Evolutionary conservation across 2,113 vertebrate genomes (phyloP), one percentile per base, ranked within the genome.

Genomic region (Melanostigma gelatinosum): DNA sequence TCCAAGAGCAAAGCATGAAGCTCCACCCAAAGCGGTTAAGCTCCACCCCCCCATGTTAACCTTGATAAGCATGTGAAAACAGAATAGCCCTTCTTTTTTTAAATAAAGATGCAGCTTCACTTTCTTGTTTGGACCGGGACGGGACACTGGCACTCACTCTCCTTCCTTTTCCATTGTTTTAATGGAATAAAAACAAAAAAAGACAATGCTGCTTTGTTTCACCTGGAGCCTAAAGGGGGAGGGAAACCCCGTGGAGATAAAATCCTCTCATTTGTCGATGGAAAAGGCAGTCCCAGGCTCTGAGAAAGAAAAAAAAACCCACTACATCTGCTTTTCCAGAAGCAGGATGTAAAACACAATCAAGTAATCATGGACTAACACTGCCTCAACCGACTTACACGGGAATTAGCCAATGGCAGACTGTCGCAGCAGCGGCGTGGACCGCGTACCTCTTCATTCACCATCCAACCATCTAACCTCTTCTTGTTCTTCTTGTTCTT

Each of bases 351-450:
- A 70, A 65, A 73, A 89, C 66, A 79, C 84, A 77, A 84, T 88
- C 85, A 73, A 84, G 82, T 85, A 62, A 84, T 72, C 68, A 57
- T 67, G 64, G 85, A 88, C 73, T 88, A 88, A 90, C 84, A 90
- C 91, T 91, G 90, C 89, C 92, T 92, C 83, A 86, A 79, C 63
- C 83, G 82, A 92, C 80, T 58, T 79, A 85, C 85, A 75, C 66
- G 40, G 76, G 79, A 88, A 72, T 82, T 84, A 87, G 73, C 87
- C 89, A 87, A 79, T 66, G 72, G 72, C 77, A 68, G 79, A 65
- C 67, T 27, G 50, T 68, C 52, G 36, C 64, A 65, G 52, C 82
- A 72, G 22, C 88, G 73, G 78, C 82, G 70, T 80, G 82, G 82
- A 73, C 66, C 40, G 40, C 10, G 82, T 84, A 90, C 91, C 91